Base-by-base conservation (phyloP, 1,140 invertebrate genomes). In the Drosophila lacteicornis region DNA sequence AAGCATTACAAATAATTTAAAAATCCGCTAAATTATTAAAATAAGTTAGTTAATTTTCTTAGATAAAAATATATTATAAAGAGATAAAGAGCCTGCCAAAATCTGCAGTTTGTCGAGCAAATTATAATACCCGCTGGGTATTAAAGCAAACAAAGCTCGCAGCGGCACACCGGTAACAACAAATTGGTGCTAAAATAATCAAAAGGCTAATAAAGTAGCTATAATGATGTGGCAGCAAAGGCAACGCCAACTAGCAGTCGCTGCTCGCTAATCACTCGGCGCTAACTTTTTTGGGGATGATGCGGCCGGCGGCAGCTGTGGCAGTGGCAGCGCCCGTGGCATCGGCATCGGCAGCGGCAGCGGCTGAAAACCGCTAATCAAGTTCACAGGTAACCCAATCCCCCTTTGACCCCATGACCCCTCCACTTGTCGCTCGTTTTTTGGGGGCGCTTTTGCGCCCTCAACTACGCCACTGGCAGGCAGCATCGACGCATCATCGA, bases 321-420 rank as follows among this genome's bases (percentile, higher is more conserved):
- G 30, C 40, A 33, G 58, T 25, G 43, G 60, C 60, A 68, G 50
- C 56, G 36, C 6, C 19, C 19, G 19, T 22, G 9, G 9, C 33
- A 11, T 19, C 33, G n/a, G n/a, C n/a, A n/a, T 17, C 33, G 19
- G 19, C 53, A 55, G 38, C 36, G 11, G 33, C 51, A 38, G 22
- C 53, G 40, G 40, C 65, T 50, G 63, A 43, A 69, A 85, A 91
- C 88, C 88, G 88, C 88, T 91, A 91, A 91, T 91, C 88, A 91
- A 91, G 81, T 87, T 82, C 65, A 63, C 79, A 91, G 87, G 80
- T 79, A 73, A 66, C 51, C 68, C 25, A 40, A 55, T 27, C 17
- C 45, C 46, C 4, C 19, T 22, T 27, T 47, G 17, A 30, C 45
- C 46, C 56, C 33, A 4, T 57, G 51, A 17, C 30, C 40, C 19